Evolutionary conservation across 2,113 vertebrate genomes (phyloP), one percentile per base, ranked within the genome.

Genomic region (Cryptotis parvus): DNA sequence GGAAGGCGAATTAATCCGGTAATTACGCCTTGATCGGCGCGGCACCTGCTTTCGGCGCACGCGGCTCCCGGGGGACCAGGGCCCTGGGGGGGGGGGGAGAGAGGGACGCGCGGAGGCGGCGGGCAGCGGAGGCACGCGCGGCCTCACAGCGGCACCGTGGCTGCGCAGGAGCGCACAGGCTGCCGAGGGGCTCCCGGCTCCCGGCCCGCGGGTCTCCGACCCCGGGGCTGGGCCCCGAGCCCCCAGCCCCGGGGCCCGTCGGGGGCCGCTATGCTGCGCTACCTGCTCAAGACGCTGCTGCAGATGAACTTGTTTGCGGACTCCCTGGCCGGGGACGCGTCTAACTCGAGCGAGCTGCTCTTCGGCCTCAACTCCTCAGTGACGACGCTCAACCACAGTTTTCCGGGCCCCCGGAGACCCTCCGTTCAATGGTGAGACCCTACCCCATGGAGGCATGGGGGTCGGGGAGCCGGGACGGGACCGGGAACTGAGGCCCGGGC

Each of bases 271-370:
- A 99, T 99, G 99, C 98, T 99, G 97, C 99, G 99, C 83, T 99
- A 99, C 97, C 98, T 99, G 97, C 98, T 99, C 92, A 99, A 99
- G 97, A 99, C 99, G 63, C 98, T 99, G 93, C 98, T 99, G 95
- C 99, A 99, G 98, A 99, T 99, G 99, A 99, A 99, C 97, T 98
- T 99, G 88, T 99, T 99, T 97, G 99, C 98, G 0, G 99, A 99
- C 96, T 98, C 98, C 58, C 94, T 99, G 93, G 91, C 96, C 1
- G 97, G 98, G 0, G 98, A 97, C 92, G 93, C 98, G 2, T 95
- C 97, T 84, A 99, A 99, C 91, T 97, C 98, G 91, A 99, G 98
- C 35, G 98, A 99, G 27, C 98, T 98, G 94, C 98, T 98, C 96
- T 97, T 98, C 92, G 98, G 98, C 84, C 93, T 97, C 96, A 99